These are phyloP conservation scores for Limnephilus auricula DNA, from an alignment of 2,888 invertebrate species.

Conservation along the genomic window DNA sequence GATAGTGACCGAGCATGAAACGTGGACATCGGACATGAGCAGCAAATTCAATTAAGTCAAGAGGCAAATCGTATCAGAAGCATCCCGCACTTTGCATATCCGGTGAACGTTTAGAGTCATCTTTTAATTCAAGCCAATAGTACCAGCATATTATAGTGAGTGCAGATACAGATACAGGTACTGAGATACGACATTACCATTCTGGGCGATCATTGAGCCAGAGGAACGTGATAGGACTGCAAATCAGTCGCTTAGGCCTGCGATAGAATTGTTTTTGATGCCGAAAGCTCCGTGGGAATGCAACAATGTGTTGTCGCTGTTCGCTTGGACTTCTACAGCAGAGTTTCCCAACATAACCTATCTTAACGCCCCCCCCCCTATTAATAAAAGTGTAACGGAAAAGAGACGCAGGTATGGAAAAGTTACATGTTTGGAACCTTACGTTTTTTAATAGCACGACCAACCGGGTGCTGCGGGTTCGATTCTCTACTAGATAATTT, in stretches of 20 bases:
- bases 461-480: too few species aligned
- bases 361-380: too few species aligned
- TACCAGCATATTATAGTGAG: conserved; percentile 8
- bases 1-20: not conserved
- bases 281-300: conserved; percentile 30
- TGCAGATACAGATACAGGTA: not conserved
- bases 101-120: not conserved
- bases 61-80: not conserved
- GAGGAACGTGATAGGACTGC: conserved; percentile 20
- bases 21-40: not conserved
- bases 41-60: not conserved
- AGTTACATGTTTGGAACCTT: too few species aligned
- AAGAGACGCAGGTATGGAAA: too few species aligned
- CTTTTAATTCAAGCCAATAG: not conserved
- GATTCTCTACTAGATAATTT: too few species aligned
- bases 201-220: conserved; percentile 21
- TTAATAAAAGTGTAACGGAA: too few species aligned
- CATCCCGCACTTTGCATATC: not conserved
- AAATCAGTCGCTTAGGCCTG: not conserved
- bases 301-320: not conserved
- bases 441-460: too few species aligned
- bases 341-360: too few species aligned
- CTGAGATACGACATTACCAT: conserved; percentile 10
- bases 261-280: conserved; percentile 12
- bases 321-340: not conserved